Percentiles rank a stretch among this genome's conserved stretches.
Evolutionary conservation across 2,888 invertebrate genomes (phyloP).

Genomic region (Aethes cnicana): DNA sequence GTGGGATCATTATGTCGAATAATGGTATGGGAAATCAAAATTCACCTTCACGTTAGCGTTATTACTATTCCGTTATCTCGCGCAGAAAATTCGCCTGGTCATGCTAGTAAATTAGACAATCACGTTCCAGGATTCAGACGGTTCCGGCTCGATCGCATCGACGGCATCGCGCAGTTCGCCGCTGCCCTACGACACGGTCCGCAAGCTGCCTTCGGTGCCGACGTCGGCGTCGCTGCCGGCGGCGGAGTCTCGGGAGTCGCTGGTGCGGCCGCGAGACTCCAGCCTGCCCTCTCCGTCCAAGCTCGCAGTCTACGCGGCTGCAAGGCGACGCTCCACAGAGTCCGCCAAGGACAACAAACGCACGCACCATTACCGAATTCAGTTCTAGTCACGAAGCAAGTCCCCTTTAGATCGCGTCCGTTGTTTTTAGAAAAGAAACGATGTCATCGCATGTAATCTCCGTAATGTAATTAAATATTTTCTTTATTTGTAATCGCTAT

Average conservation of each 20-base stretch:
- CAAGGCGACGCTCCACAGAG: conserved; percentile 80
- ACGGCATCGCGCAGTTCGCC: conserved; percentile 72
- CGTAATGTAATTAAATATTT: too few relatives aligned
- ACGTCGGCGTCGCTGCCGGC: conserved; percentile 77
- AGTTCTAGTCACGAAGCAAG: conserved; percentile 76
- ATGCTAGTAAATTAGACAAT: not conserved
- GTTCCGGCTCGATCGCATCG: conserved; percentile 73
- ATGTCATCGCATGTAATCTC: too few relatives aligned
- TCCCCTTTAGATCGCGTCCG: conserved; percentile 26
- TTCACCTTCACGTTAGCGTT: too few relatives aligned
- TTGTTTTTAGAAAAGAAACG: too few relatives aligned
- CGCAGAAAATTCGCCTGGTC: too few relatives aligned
- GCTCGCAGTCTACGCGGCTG: conserved; percentile 82
- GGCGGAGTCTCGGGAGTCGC: conserved; percentile 76
- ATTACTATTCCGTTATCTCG: too few relatives aligned
- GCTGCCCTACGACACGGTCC: conserved; percentile 70
- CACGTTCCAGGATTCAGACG: conserved; percentile 67
- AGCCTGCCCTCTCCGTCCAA: conserved; percentile 85
- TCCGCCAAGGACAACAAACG: conserved; percentile 82
- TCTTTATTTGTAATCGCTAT: too few relatives aligned
- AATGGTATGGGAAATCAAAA: too few relatives aligned
- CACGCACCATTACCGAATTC: conserved; percentile 88
- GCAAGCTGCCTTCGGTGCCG: conserved; percentile 73
- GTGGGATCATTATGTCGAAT: too few relatives aligned
- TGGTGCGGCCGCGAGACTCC: conserved; percentile 72